These are phyloP conservation scores for Yponomeuta cagnagella DNA, from an alignment of 2,888 invertebrate genomes.

Conservation along the genomic window DNA sequence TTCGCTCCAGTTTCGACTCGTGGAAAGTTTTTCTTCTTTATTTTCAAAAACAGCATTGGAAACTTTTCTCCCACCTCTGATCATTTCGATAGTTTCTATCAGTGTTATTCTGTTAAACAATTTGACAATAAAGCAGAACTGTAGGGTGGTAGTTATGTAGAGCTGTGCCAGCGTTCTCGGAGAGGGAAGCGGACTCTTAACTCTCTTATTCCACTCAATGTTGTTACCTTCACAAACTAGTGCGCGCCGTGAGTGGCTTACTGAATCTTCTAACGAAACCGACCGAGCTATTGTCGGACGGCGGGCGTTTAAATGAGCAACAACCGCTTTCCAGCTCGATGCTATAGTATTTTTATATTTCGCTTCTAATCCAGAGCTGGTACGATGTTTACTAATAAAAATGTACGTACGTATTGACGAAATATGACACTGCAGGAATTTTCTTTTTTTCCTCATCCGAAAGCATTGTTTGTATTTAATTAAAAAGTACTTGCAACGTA, in stretches of 20 bases:
- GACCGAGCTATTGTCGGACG: slow-evolving; percentile 6
- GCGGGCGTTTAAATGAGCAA: not conserved
- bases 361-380: not conserved
- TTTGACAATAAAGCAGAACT: not conserved
- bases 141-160: not conserved
- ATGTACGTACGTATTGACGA: not conserved
- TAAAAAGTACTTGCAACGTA: too few relatives aligned
- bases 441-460: too few relatives aligned
- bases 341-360: not conserved
- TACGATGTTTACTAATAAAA: not conserved
- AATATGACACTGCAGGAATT: not conserved
- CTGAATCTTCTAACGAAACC: slow-evolving; percentile 39
- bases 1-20: not conserved
- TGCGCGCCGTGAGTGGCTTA: slow-evolving; percentile 56
- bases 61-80: not conserved
- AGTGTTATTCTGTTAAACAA: not conserved
- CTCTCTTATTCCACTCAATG: slow-evolving; percentile 34
- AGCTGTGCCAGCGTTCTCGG: not conserved
- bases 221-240: slow-evolving; percentile 69
- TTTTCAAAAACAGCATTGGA: not conserved
- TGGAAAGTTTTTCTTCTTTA: not conserved
- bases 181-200: slow-evolving; percentile 6
- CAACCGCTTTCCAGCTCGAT: not conserved
- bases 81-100: not conserved
- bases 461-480: too few relatives aligned